Evolutionary conservation across 2,113 vertebrate species (phyloP), one percentile per base, ranked within the genome.

Genomic region (Aptenodytes forsteri): DNA sequence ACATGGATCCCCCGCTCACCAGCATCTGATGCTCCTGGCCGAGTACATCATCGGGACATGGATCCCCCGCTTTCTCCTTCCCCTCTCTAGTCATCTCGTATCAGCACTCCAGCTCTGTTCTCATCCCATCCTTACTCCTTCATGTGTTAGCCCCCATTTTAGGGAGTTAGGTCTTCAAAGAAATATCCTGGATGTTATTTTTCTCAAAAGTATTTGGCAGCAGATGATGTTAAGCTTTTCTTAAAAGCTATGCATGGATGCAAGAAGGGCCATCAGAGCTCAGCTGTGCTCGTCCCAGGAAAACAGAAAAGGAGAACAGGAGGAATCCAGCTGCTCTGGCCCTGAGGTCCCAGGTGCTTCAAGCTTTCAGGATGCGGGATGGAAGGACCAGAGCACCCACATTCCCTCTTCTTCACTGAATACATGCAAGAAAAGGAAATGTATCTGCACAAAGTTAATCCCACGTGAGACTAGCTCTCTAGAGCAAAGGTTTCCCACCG

Each of bases 71-170:
- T 22, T 5, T 10, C 46, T 50, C 83, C 32, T 34, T 44, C 70
- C 64, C 49, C 38, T 50, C 38, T 38, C 42, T 26, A 22, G 16
- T 30, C 44, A 44, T 3, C 19, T 19, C 1, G 0, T 11, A 15
- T 10, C 65, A 16, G 36, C 6, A 3, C 20, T 61, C 44, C 58
- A 61, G 61, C 23, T 55, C n/a, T 25, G 16, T 13, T 70, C 65
- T 18, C 54, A 78, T 34, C 62, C 66, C 7, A 1, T 8, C 64
- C 65, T 62, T 56, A 17, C 10, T 78, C 50, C 59, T 62, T 27
- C 59, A 9, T 1, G 11, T 7, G 14, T 54, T 16, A 38, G n/a
- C 14, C 69, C 47, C 30, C 1, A 0, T 34, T 47, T 50, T 15
- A 42, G 50, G 14, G 27, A 83, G 61, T 15, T n/a, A 17, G 25